Evolutionary conservation across 2,888 invertebrate genomes (phyloP).

Genomic region (Coleophora flavipennella): DNA sequence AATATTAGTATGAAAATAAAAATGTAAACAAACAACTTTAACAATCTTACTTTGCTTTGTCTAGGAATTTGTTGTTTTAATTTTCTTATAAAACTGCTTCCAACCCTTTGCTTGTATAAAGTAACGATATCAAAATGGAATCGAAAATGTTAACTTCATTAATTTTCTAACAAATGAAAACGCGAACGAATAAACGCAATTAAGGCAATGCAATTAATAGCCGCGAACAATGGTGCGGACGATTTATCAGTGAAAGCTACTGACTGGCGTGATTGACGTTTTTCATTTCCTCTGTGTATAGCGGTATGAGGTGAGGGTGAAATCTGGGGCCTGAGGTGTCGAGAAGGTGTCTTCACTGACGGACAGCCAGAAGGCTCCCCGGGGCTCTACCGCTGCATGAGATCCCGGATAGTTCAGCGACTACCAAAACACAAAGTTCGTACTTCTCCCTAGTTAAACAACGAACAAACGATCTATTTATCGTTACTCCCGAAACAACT

Average conservation of each 20-base stretch:
- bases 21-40: no score
- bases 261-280: constrained; percentile 58
- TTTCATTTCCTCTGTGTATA: constrained; percentile 40
- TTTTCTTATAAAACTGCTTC: background rate
- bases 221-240: constrained; percentile 48
- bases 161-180: constrained; percentile 42
- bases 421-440: constrained; percentile 7
- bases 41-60: no score
- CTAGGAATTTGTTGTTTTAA: background rate
- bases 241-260: constrained; percentile 59
- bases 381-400: constrained; percentile 21
- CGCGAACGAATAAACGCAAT: constrained; percentile 53
- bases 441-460: constrained; percentile 1
- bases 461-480: constrained; percentile 1
- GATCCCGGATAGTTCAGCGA: constrained; percentile 21
- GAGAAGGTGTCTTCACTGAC: constrained; percentile 11
- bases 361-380: constrained; percentile 24
- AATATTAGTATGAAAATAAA: no score
- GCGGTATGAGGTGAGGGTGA: constrained; percentile 18
- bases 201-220: constrained; percentile 60
- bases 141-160: constrained; percentile 33
- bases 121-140: constrained; percentile 24
- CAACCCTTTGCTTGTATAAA: no score
- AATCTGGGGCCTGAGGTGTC: constrained; percentile 4
- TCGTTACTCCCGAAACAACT: constrained; percentile 1